These are phyloP conservation scores for Hirudinaria manillensis DNA, from an alignment of 2,888 invertebrate species.

Conservation along the genomic window DNA sequence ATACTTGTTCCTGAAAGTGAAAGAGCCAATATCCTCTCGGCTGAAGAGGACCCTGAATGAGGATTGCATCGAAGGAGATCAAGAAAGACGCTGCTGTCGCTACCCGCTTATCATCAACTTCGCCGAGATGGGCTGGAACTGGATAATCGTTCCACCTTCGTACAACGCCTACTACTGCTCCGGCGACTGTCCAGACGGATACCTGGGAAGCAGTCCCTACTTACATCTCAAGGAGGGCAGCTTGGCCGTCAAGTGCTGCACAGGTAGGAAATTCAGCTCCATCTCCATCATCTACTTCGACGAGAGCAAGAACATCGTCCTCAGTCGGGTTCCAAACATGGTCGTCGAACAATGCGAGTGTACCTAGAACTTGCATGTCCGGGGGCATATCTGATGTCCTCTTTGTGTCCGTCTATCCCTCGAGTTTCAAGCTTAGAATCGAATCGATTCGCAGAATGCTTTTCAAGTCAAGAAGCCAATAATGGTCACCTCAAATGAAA, in stretches of 20 bases:
- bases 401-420: too few relatives aligned
- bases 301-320: constrained; percentile 1
- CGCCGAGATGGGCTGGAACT: constrained; percentile 8
- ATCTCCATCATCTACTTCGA: constrained; percentile 18
- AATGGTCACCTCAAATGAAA: too few relatives aligned
- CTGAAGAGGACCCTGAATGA: neutral
- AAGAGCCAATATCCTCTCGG: constrained; percentile 1
- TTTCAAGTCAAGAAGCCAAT: too few relatives aligned
- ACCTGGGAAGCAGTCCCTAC: neutral
- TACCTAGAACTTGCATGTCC: neutral
- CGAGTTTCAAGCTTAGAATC: too few relatives aligned
- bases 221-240: neutral
- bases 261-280: constrained; percentile 4
- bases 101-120: constrained; percentile 17
- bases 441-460: too few relatives aligned
- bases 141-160: constrained; percentile 11
- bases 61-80: neutral
- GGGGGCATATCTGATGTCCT: too few relatives aligned
- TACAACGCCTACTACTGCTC: constrained; percentile 18
- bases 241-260: constrained; percentile 8
- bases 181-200: constrained; percentile 4
- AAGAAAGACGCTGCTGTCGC: constrained; percentile 19
- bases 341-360: constrained; percentile 15
- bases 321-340: constrained; percentile 23
- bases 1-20: neutral